phyloP scores from a whole-genome alignment of 1,140 invertebrate genomes.

The Drosophila yakuba region DNA sequence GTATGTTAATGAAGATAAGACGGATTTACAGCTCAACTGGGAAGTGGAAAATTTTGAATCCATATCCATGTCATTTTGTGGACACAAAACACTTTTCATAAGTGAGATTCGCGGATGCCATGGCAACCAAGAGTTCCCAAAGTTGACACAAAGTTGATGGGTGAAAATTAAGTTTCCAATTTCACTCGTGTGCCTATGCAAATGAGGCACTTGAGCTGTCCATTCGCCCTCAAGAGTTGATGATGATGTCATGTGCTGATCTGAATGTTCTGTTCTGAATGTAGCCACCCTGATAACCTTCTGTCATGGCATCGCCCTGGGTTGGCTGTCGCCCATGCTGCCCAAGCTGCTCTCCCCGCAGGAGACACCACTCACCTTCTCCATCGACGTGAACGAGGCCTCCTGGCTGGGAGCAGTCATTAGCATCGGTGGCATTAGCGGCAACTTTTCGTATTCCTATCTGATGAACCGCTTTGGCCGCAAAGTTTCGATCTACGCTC shows the following conservation, averaged over 20 bases:
- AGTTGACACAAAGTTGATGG: conserved; percentile 33
- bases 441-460: conserved; percentile 78
- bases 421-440: conserved; percentile 73
- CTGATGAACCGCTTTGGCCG: conserved; percentile 83
- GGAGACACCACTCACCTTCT: conserved; percentile 70
- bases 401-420: conserved; percentile 80
- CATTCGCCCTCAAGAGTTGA: conserved; percentile 2
- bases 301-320: conserved; percentile 85
- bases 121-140: neutral
- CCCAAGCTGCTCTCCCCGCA: conserved; percentile 70
- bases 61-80: conserved; percentile 11
- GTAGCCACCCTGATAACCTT: conserved; percentile 84
- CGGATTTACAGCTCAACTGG: conserved; percentile 8
- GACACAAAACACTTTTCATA: neutral
- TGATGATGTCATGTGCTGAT: conserved; percentile 31
- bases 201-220: conserved; percentile 41
- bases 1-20: conserved; percentile 47
- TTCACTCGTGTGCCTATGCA: conserved; percentile 22
- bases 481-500: conserved; percentile 62
- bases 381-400: conserved; percentile 64
- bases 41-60: conserved; percentile 32
- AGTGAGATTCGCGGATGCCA: neutral
- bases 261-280: conserved; percentile 2
- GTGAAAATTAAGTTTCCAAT: conserved; percentile 24
- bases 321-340: conserved; percentile 85